These are phyloP conservation scores for Theocolax elegans DNA, from an alignment of 1,140 invertebrate species.

Conservation along the genomic window DNA sequence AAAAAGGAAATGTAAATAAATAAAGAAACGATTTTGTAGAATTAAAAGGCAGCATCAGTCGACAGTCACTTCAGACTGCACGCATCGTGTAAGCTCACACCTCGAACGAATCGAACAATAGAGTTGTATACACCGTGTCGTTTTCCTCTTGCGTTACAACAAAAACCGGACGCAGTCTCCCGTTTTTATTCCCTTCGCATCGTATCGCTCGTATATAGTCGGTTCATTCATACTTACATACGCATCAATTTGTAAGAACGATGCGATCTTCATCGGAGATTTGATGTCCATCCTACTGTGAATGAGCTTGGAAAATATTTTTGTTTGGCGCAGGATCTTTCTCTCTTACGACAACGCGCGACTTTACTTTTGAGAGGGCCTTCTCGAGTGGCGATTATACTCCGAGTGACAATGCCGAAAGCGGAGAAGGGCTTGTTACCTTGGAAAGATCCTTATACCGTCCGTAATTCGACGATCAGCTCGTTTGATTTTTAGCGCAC, in stretches of 20 bases:
- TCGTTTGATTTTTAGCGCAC: too few species aligned
- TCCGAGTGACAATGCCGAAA: conserved; percentile 12
- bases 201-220: neutral
- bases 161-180: neutral
- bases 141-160: neutral
- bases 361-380: neutral
- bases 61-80: too few species aligned
- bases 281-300: conserved; percentile 12
- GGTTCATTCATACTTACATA: too few species aligned
- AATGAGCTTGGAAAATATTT: conserved; percentile 20
- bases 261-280: conserved; percentile 1
- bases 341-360: conserved; percentile 11
- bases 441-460: neutral
- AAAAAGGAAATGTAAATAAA: too few species aligned
- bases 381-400: conserved; percentile 21
- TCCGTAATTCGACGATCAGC: neutral
- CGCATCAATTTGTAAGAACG: neutral
- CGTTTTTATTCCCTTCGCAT: neutral
- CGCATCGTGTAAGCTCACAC: too few species aligned
- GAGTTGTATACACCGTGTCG: neutral
- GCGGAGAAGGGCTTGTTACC: conserved; percentile 1
- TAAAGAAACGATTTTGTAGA: too few species aligned
- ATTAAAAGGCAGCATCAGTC: too few species aligned
- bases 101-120: too few species aligned
- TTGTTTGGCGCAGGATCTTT: too few species aligned